Conservation (phyloP, 1,140 invertebrate species). For the Popillia japonica region DNA sequence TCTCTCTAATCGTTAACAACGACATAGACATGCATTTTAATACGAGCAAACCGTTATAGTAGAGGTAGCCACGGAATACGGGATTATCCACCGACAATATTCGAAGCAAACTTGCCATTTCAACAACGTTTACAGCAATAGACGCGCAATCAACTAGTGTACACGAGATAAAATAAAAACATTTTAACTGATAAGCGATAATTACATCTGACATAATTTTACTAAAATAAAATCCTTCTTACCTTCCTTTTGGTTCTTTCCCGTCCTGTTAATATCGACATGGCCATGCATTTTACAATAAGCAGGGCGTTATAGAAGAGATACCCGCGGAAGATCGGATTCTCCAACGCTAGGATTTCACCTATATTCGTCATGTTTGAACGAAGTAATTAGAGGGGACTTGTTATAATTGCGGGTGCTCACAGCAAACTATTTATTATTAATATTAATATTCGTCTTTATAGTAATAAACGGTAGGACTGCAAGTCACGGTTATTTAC, state of each 20-base stretch:
- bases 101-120: too few species aligned
- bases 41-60: too few species aligned
- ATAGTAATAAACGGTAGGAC: neutral
- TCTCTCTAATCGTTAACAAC: too few species aligned
- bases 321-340: constrained; percentile 65
- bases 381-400: neutral
- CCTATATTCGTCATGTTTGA: neutral
- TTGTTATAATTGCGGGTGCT: neutral
- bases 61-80: too few species aligned
- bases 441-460: neutral
- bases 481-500: neutral
- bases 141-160: neutral
- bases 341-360: constrained; percentile 44
- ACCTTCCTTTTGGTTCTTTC: constrained; percentile 67
- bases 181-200: too few species aligned
- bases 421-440: neutral
- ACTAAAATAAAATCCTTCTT: too few species aligned
- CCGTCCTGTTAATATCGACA: constrained; percentile 64
- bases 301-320: constrained; percentile 67
- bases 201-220: too few species aligned
- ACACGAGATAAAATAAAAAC: too few species aligned
- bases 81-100: too few species aligned
- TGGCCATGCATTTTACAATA: constrained; percentile 66
- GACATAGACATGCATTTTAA: too few species aligned
- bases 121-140: too few species aligned